Evolutionary conservation across 2,888 invertebrate species (phyloP).

Genomic region (Deilephila porcellus): DNA sequence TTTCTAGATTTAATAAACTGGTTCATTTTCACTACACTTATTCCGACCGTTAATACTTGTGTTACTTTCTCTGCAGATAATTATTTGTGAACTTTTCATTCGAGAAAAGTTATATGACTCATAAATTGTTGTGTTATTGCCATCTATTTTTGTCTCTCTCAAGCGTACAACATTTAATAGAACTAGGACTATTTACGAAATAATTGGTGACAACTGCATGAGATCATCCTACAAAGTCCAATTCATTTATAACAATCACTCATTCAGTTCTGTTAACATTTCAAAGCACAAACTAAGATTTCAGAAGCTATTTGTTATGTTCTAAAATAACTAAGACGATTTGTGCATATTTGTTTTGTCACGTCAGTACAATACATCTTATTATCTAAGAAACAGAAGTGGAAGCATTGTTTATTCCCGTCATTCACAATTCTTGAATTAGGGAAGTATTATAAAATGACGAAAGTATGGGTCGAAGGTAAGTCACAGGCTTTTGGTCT

Average conservation of each 20-base stretch:
- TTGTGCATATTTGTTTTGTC: not conserved
- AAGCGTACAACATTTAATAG: not conserved
- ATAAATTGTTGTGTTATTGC: too few relatives aligned
- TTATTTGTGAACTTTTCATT: too few relatives aligned
- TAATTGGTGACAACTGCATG: not conserved
- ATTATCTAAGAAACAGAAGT: not conserved
- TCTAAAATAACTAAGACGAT: not conserved
- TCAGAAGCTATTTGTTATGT: not conserved
- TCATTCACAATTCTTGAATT: too few relatives aligned
- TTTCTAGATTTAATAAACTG: too few relatives aligned
- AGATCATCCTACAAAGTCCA: constrained; percentile 15
- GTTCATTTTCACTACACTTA: too few relatives aligned
- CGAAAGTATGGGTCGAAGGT: too few relatives aligned
- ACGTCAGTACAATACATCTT: not conserved
- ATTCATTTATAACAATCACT: constrained; percentile 1
- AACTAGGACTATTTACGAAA: not conserved
- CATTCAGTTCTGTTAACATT: not conserved
- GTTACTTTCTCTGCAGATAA: too few relatives aligned
- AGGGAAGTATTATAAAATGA: too few relatives aligned
- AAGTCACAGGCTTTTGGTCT: too few relatives aligned
- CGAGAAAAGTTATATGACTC: too few relatives aligned
- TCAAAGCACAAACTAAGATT: not conserved
- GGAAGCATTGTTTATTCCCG: not conserved
- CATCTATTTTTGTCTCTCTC: too few relatives aligned
- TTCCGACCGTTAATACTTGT: too few relatives aligned